Base-by-base conservation (phyloP, 2,113 vertebrate species). In the Chionis minor region DNA sequence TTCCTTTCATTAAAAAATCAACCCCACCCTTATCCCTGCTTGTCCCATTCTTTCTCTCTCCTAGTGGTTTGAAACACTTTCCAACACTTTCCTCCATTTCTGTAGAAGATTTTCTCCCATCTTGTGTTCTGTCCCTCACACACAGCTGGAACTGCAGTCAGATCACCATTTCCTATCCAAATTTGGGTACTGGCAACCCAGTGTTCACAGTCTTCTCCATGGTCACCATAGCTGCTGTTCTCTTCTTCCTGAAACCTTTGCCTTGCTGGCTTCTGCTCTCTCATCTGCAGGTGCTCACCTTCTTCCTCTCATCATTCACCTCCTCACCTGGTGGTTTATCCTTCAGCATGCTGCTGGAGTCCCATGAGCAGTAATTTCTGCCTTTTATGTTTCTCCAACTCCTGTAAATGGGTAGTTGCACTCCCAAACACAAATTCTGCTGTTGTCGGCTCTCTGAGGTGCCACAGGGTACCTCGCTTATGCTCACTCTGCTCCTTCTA, bases 361-460 rank as follows among this genome's bases (percentile, higher is more conserved):
- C 35, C 26, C 59, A 17, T 22, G 12, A 70, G 20, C 17, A 65
- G 16, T 15, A 78, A n/a, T 35, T 13, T 74, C 74, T 42, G 35
- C 45, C 26, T 90, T 94, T 56, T 52, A 45, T 44, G 85, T 87
- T 82, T 40, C 45, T 69, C 11, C 26, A 35, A 15, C 17, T 75
- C 27, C 56, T 40, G 24, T 27, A 28, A 74, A 51, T 3, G 45
- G 17, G 10, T 33, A 86, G 56, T 54, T 2, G 3, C 12, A 33
- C 27, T 67, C 0, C 7, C 15, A 88, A 79, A 74, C 1, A 20
- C 22, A 85, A 23, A 49, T 85, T 62, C 61, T 79, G 59, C 56
- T 81, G 35, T 35, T 0, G 0, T 24, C 0, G 0, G 5, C 8
- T 22, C 45, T 79, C 61, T 82, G 42, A 79, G 27, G 15, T 51